Conservation (phyloP, 2,888 invertebrate genomes). For the Machimus rusticus region DNA sequence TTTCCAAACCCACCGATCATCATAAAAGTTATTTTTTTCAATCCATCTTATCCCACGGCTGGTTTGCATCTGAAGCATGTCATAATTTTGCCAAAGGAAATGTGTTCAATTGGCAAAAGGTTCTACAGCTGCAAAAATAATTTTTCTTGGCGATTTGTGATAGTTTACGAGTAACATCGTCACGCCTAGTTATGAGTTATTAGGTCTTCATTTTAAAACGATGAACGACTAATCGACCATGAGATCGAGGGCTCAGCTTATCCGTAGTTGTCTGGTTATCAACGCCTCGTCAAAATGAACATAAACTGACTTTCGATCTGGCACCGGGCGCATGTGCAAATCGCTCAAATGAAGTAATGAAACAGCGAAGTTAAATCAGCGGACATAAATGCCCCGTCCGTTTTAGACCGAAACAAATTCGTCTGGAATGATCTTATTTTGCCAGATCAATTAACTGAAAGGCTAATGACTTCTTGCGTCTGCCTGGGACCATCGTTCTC, state of each 20-base stretch:
- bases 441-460: slow-evolving; percentile 26
- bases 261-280: slow-evolving; percentile 20
- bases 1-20: background rate
- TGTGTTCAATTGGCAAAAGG: background rate
- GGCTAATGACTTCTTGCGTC: slow-evolving; percentile 21
- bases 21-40: background rate
- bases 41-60: background rate
- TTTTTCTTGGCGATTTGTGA: slow-evolving; percentile 45
- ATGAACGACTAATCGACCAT: slow-evolving; percentile 14
- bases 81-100: background rate
- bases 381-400: background rate
- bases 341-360: slow-evolving; percentile 1
- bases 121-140: slow-evolving; percentile 21
- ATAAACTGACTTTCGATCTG: background rate
- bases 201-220: slow-evolving; percentile 53
- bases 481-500: background rate
- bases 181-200: slow-evolving; percentile 61
- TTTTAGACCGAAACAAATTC: slow-evolving; percentile 29
- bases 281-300: slow-evolving; percentile 35
- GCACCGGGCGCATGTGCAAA: background rate
- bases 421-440: slow-evolving; percentile 14
- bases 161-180: slow-evolving; percentile 55
- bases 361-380: background rate
- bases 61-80: background rate
- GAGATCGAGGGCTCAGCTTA: background rate